Evolutionary conservation across 2,888 invertebrate genomes (phyloP), one percentile per base, ranked within the genome.

Genomic region (Arrhopalites spinosus): DNA sequence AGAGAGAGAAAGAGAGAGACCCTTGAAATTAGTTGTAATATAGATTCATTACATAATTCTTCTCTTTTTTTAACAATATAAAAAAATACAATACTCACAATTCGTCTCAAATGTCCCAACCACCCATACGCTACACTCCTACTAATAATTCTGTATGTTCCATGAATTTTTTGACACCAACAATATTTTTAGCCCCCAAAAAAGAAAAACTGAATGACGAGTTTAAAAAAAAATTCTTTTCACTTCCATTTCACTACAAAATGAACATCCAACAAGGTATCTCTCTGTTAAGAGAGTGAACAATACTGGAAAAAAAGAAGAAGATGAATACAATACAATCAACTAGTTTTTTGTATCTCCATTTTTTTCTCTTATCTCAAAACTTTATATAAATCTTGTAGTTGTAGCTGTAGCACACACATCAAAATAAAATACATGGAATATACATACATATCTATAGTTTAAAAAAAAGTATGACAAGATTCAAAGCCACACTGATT

Each of bases 21-120:
- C 73, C 73, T 73, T 73, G 23, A 66, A 73, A 73, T 73, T 73
- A 50, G 73, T 25, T 36, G 36, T 36, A 56, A 69, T 50, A 69
- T 7, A 36, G 56, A 70, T 70, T 70, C 59, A 70, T 70, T 70
- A 70, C 70, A 43, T 59, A 23, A 53, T 17, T 68, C 29, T 53
- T n/a, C 47, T 43, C 45, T 66, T n/a, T 5, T 3, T n/a, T n/a
- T n/a, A n/a, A n/a, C 25, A 66, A 59, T 70, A 36, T 17, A 36
- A n/a, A n/a, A n/a, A n/a, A n/a, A n/a, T 36, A 70, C 59, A 70
- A 70, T 70, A 70, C 59, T 59, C n/a, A 36, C 59, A 70, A 70
- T 70, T 70, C 56, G 1, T 17, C 5, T 15, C 17, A n/a, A 13
- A 30, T 47, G 53, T 59, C 70, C 70, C 70, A 70, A 56, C 70